Base-by-base conservation (phyloP, 1,140 invertebrate genomes). In the Bicyclus anynana region DNA sequence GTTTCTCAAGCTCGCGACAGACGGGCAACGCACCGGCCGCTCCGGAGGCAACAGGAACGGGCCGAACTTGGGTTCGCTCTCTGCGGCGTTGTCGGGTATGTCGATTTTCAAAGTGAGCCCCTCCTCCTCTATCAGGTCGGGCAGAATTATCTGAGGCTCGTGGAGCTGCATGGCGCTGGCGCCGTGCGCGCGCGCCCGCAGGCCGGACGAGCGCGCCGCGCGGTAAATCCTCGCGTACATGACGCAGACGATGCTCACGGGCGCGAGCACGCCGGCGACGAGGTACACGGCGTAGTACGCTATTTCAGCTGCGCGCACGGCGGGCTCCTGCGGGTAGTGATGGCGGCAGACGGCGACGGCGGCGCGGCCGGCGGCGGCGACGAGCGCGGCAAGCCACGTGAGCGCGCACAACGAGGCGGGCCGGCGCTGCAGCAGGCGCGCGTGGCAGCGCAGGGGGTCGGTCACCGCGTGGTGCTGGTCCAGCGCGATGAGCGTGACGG, bases 401-500 rank as follows among this genome's bases (percentile, higher is more conserved):
- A 90, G 82, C 6, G 91, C 87, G 50, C 97, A 94, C 9, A 96
- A 88, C 0, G 93, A 78, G 1, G 91, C 92, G 0, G 94, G 94
- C 38, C 93, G 92, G 7, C 92, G 84, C 67, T 94, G 93, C 67
- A 95, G 92, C 55, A 97, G 91, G 23, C 93, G 91, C 12, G 92
- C 92, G 60, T 95, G 93, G 78, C 97, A 97, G n/a, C 94, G 92
- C 17, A 97, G 89, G 0, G 96, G 96, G 77, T 95, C 94, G 4
- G 95, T 94, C 23, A 97, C 95, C 0, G 96, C 96, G 62, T 94
- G 94, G 81, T 96, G 97, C 69, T 97, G 94, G 74, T 97, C 96
- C 1, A 96, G 85, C 0, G 95, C 94, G 29, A 97, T 96, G 7
- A 97, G 90, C 6, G 96, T 90, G 5, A 97, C 92, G 0, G 94